A percentile compares a stretch with the other conserved stretches of the same genome.
Evolutionary conservation across 2,888 invertebrate species (phyloP).

Genomic region (Philonicus albiceps): DNA sequence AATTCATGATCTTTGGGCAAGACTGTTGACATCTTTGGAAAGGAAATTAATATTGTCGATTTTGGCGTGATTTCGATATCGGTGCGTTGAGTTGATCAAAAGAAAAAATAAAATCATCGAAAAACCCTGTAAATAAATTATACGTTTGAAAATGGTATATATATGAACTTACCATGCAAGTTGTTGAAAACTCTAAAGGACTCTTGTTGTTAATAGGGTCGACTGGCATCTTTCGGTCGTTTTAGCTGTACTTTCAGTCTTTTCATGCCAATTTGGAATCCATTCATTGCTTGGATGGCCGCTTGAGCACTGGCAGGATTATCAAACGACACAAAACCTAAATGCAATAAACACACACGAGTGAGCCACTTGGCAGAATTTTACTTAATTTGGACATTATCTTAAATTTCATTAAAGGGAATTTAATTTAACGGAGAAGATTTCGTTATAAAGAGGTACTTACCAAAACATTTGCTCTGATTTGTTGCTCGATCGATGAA

Average conservation of each 20-base stretch:
- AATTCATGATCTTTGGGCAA: too few species aligned
- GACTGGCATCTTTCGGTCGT: constrained; percentile 96
- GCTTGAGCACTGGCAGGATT: constrained; percentile 97
- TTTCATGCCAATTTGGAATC: constrained; percentile 99
- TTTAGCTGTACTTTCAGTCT: constrained; percentile 99
- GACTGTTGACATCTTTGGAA: too few species aligned
- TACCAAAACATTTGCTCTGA: constrained; percentile 99
- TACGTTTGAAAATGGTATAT: constrained; percentile 8
- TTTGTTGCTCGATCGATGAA: constrained; percentile 99
- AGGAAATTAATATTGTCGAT: too few species aligned
- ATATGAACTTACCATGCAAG: constrained; percentile 22
- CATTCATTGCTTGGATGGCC: constrained; percentile 99
- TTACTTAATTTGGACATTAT: constrained; percentile 13
- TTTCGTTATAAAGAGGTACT: constrained; percentile 61
- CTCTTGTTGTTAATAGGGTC: constrained; percentile 91
- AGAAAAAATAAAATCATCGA: too few species aligned
- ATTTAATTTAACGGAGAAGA: constrained; percentile 17
- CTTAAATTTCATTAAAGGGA: constrained; percentile 27
- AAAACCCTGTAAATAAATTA: too few species aligned
- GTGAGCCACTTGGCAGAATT: not conserved
- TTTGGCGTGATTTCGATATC: too few species aligned
- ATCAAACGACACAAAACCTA: constrained; percentile 99
- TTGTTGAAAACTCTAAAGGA: constrained; percentile 52
- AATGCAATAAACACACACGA: constrained; percentile 47
- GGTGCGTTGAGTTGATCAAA: too few species aligned